A percentile compares a stretch with the other conserved stretches of the same genome.
Conservation (phyloP, 2,888 invertebrate genomes). For the Leucoma salicis region DNA sequence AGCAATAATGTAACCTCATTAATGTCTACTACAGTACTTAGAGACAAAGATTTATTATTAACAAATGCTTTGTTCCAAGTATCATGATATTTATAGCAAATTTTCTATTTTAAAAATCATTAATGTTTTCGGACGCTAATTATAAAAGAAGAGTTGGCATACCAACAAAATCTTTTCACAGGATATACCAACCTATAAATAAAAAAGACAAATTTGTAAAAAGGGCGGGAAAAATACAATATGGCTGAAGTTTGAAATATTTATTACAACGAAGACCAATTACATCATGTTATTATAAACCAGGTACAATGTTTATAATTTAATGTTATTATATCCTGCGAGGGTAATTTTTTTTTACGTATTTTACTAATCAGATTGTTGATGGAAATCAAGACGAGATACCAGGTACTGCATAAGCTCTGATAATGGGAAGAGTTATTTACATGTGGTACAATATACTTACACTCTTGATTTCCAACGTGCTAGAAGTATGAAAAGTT, state of each 20-base stretch:
- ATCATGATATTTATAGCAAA: neutral
- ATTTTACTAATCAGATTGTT: no score
- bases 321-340: conserved; percentile 45
- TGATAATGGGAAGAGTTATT: no score
- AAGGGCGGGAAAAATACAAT: conserved; percentile 22
- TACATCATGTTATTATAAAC: conserved; percentile 74
- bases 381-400: conserved; percentile 29
- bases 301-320: conserved; percentile 78
- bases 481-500: conserved; percentile 14
- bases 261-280: conserved; percentile 77
- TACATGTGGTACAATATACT: no score
- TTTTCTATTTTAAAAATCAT: conserved; percentile 12
- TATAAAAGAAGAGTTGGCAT: conserved; percentile 2
- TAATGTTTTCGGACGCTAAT: conserved; percentile 4
- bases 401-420: no score
- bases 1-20: conserved; percentile 19
- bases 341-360: no score
- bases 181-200: conserved; percentile 5
- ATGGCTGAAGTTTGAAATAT: conserved; percentile 70
- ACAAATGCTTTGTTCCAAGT: conserved; percentile 12
- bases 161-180: conserved; percentile 4
- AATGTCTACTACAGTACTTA: conserved; percentile 13
- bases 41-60: conserved; percentile 20
- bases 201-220: neutral
- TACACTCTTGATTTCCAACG: conserved; percentile 20